Conservation (phyloP, 2,113 vertebrate species). For the Nesoenas mayeri region DNA sequence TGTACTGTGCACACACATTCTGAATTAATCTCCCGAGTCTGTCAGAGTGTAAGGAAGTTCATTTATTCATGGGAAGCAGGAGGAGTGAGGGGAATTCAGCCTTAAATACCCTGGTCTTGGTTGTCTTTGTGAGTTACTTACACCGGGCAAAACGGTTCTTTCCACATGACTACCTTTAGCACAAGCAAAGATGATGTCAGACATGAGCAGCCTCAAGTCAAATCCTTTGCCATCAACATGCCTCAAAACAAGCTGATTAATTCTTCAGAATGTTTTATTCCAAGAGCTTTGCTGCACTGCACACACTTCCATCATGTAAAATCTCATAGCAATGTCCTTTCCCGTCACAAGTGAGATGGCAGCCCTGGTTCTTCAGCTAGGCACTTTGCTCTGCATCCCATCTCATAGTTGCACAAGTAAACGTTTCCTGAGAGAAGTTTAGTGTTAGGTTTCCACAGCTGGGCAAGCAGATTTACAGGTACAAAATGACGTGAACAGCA, state of each 20-base stretch:
- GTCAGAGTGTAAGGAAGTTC: slow-evolving; percentile 38
- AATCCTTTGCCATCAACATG: background rate
- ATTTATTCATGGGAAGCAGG: slow-evolving; percentile 37
- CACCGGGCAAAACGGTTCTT: background rate
- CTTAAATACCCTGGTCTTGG: background rate
- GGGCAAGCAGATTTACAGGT: background rate
- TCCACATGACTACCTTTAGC: background rate
- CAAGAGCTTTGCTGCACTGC: slow-evolving; percentile 5
- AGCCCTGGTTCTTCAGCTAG: background rate
- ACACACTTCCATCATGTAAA: background rate
- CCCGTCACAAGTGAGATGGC: background rate
- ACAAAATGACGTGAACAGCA: background rate
- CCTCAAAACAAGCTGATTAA: slow-evolving; percentile 5
- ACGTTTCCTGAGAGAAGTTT: background rate
- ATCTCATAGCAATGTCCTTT: background rate
- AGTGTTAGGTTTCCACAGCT: background rate
- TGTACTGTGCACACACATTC: slow-evolving; percentile 31
- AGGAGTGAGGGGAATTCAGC: background rate
- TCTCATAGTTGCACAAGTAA: background rate
- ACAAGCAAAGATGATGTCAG: background rate
- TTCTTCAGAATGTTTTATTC: background rate
- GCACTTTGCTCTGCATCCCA: background rate
- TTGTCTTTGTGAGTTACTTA: slow-evolving; percentile 9
- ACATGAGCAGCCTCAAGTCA: background rate
- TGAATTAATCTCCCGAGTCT: slow-evolving; percentile 63